Percentiles rank a stretch among this genome's conserved stretches.
phyloP scores from a whole-genome alignment of 2,888 invertebrate species.

The Drosophila planitibia region DNA sequence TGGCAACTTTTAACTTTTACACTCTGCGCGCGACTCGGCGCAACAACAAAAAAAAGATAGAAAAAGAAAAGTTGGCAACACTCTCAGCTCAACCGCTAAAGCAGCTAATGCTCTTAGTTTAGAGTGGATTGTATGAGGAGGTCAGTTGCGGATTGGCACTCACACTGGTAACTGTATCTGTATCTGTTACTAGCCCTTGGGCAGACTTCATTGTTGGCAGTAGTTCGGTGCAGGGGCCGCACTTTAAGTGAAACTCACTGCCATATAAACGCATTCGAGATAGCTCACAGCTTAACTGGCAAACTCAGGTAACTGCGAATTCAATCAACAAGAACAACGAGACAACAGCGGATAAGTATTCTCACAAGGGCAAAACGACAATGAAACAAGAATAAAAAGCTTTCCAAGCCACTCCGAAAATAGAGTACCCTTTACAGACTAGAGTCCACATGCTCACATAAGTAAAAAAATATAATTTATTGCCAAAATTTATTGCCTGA shows the following conservation, averaged over 20 bases:
- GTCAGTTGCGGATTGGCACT: conserved; percentile 12
- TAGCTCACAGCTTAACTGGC: not conserved
- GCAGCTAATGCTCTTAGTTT: conserved; percentile 70
- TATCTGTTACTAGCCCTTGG: conserved; percentile 33
- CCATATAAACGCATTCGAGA: conserved; percentile 7
- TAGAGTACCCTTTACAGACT: not conserved
- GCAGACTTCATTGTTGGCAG: conserved; percentile 36
- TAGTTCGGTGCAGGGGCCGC: not conserved
- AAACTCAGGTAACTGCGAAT: conserved; percentile 35
- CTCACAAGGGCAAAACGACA: conserved; percentile 11
- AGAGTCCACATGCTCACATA: not conserved
- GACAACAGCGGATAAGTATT: not conserved
- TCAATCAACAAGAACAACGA: conserved; percentile 42
- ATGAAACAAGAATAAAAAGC: conserved; percentile 7
- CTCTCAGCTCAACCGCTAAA: conserved; percentile 61
- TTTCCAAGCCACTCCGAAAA: not conserved
- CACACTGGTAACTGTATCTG: conserved; percentile 1
- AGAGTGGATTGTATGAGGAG: conserved; percentile 2
- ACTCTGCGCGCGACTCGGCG: conserved; percentile 1
- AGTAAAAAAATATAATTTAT: not conserved
- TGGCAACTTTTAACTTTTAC: conserved; percentile 66
- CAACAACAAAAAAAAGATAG: conserved; percentile 9
- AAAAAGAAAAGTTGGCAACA: conserved; percentile 42
- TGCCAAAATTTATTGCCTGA: not conserved
- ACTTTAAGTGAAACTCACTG: conserved; percentile 25